phyloP scores from a whole-genome alignment of 2,113 vertebrate species.

The Heteronetta atricapilla region DNA sequence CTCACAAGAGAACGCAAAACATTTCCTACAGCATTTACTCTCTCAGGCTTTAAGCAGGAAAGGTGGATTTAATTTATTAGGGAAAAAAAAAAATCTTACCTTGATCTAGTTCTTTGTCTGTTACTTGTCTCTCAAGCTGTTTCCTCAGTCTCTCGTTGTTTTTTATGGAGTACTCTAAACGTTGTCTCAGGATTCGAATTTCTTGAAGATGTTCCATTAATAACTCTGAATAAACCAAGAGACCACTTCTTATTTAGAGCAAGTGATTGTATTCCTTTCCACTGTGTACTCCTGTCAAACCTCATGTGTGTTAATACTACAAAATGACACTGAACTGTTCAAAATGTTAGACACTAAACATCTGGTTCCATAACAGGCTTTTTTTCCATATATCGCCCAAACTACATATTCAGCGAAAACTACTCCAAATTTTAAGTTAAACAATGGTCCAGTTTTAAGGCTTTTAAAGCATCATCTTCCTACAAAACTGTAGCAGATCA shows the following conservation, averaged over 20 bases:
- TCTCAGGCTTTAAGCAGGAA: background rate
- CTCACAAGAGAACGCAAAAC: background rate
- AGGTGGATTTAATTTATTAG: background rate
- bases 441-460: slow-evolving; percentile 54
- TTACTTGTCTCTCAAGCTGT: slow-evolving; percentile 87
- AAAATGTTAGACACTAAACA: background rate
- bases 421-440: slow-evolving; percentile 12
- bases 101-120: slow-evolving; percentile 81
- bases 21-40: background rate
- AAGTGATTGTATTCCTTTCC: slow-evolving; percentile 35
- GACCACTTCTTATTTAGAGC: slow-evolving; percentile 43
- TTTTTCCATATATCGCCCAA: background rate
- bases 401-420: background rate
- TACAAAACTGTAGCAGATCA: slow-evolving; percentile 49
- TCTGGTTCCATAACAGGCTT: background rate
- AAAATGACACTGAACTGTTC: slow-evolving; percentile 9
- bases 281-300: slow-evolving; percentile 28
- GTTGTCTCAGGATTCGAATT: slow-evolving; percentile 87
- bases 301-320: background rate
- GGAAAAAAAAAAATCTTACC: slow-evolving; percentile 75
- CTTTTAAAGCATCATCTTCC: slow-evolving; percentile 50
- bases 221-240: slow-evolving; percentile 80
- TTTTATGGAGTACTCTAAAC: slow-evolving; percentile 91
- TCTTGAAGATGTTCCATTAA: slow-evolving; percentile 92
- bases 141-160: slow-evolving; percentile 90